Evolutionary conservation across 2,888 invertebrate genomes (phyloP).

Genomic region (Acanthococcus lagerstroemiae): DNA sequence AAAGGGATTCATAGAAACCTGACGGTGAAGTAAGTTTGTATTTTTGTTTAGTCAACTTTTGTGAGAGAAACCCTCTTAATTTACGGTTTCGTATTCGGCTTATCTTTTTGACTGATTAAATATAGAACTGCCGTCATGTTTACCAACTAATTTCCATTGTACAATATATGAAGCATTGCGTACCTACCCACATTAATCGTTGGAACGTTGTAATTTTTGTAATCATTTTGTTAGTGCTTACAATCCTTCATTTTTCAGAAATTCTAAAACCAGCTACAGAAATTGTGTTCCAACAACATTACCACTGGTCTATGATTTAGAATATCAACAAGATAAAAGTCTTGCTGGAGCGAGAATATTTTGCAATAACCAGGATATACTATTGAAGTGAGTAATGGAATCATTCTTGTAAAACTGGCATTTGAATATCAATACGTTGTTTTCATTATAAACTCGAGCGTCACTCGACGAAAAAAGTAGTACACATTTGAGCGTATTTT

Average conservation of each 20-base stretch:
- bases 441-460: too few relatives aligned
- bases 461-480: too few relatives aligned
- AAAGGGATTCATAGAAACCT: conserved; percentile 1
- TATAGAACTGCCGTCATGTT: too few relatives aligned
- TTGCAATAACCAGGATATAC: conserved; percentile 50
- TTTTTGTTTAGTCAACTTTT: not conserved
- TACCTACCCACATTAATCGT: too few relatives aligned
- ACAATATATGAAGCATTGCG: too few relatives aligned
- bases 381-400: conserved; percentile 40
- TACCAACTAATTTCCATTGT: too few relatives aligned
- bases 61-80: too few relatives aligned
- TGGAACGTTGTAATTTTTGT: not conserved
- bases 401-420: not conserved
- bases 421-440: too few relatives aligned
- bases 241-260: not conserved
- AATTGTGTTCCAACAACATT: not conserved
- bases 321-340: conserved; percentile 72
- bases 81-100: too few relatives aligned
- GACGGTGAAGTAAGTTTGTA: not conserved
- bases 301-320: conserved; percentile 56
- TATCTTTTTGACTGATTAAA: too few relatives aligned
- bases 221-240: not conserved
- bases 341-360: conserved; percentile 64
- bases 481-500: too few relatives aligned
- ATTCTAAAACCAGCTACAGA: not conserved